Conservation (phyloP, 2,888 invertebrate genomes). For the Norana najaformis region DNA sequence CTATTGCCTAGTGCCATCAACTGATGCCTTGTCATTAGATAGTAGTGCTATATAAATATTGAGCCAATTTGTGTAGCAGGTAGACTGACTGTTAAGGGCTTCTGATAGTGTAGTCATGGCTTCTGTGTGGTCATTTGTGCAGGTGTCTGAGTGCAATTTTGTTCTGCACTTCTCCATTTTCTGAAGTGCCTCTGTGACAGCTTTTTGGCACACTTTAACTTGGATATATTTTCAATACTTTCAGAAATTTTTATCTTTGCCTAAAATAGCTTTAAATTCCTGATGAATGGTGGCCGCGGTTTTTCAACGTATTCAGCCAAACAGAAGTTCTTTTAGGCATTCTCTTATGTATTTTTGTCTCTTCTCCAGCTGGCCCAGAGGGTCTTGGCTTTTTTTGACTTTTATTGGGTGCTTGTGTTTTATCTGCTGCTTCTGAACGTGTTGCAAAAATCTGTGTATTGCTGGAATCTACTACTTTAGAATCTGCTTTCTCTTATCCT, state of each 20-base stretch:
- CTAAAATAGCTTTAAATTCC: not conserved
- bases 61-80: not conserved
- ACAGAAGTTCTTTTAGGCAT: not conserved
- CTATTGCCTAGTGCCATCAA: no score
- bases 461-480: not conserved
- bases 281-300: not conserved
- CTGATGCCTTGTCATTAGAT: not conserved
- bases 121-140: not conserved
- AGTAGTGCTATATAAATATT: not conserved
- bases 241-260: not conserved
- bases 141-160: not conserved
- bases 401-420: not conserved
- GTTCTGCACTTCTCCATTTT: not conserved
- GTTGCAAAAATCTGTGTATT: no score
- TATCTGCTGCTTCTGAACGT: not conserved
- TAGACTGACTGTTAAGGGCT: no score
- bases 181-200: not conserved
- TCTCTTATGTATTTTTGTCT: not conserved
- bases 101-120: not conserved
- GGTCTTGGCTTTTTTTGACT: not conserved
- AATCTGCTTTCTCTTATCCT: not conserved
- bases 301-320: not conserved
- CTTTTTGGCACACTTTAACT: not conserved
- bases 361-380: not conserved
- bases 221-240: not conserved